Percentiles rank a stretch among this genome's conserved stretches.
Evolutionary conservation across 2,888 invertebrate species (phyloP).

Genomic region (Hirtodrosophila cameraria): DNA sequence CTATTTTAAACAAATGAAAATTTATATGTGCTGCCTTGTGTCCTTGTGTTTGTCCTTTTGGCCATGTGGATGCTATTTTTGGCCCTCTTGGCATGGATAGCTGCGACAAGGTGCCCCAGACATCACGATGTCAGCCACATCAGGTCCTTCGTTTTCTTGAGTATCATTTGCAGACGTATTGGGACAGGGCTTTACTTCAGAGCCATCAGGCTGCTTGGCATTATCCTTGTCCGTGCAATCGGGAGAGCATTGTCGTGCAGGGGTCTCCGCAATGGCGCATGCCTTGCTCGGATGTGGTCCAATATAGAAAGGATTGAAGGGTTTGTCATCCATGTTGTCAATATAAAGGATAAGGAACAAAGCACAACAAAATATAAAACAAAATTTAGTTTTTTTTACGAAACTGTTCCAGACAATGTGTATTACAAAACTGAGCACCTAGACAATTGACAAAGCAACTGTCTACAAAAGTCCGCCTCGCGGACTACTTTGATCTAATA

Average conservation of each 20-base stretch:
- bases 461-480: accelerated
- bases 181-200: no score
- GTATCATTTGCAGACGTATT: background rate
- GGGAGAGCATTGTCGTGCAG: constrained; percentile 12
- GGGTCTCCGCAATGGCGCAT: constrained; percentile 12
- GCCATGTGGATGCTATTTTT: background rate
- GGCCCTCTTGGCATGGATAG: constrained; percentile 6
- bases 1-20: no score
- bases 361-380: background rate
- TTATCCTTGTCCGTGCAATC: background rate
- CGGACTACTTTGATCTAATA: background rate
- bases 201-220: no score
- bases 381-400: constrained; percentile 5
- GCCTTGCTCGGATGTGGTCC: constrained; percentile 42
- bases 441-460: background rate
- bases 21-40: no score
- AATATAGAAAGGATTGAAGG: constrained; percentile 49
- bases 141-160: background rate
- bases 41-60: background rate
- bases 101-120: background rate
- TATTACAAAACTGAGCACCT: background rate
- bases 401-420: background rate
- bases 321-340: constrained; percentile 9
- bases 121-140: background rate
- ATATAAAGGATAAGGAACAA: background rate